Percentiles rank a stretch among this genome's conserved stretches.
phyloP scores from a whole-genome alignment of 2,888 invertebrate species.

The Leptinotarsa tumamoca region DNA sequence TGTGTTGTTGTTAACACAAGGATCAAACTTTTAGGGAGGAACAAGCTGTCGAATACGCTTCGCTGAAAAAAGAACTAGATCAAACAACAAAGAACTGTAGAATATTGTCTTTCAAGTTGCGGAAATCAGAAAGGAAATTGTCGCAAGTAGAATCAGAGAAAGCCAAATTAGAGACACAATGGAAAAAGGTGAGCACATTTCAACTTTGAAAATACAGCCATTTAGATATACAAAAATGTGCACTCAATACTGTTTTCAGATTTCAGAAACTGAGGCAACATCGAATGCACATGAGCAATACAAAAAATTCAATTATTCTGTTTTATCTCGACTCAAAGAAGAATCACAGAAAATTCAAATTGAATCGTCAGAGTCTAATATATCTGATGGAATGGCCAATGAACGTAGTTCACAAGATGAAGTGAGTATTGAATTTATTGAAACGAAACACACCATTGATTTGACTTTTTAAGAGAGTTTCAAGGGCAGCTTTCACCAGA shows the following conservation, averaged over 20 bases:
- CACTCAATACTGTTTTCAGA: conserved; percentile 48
- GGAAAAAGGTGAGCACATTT: conserved; percentile 68
- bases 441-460: conserved; percentile 20
- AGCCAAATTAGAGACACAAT: conserved; percentile 77
- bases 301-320: conserved; percentile 82
- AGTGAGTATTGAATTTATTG: conserved; percentile 62
- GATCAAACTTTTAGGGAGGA: conserved; percentile 79
- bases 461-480: conserved; percentile 71
- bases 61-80: conserved; percentile 94
- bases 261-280: conserved; percentile 72
- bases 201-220: background rate
- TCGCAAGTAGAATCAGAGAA: conserved; percentile 91
- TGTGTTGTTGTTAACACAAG: too few relatives aligned
- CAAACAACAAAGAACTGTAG: conserved; percentile 98
- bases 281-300: conserved; percentile 82
- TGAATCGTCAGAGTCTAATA: conserved; percentile 68
- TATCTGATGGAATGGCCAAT: conserved; percentile 69
- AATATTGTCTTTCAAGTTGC: conserved; percentile 96
- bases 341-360: conserved; percentile 77
- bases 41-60: conserved; percentile 95
- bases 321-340: conserved; percentile 75
- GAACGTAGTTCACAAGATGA: conserved; percentile 73
- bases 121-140: conserved; percentile 92
- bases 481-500: conserved; percentile 79
- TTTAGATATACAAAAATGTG: background rate